Base-by-base conservation (phyloP, 2,888 invertebrate genomes). In the Orchesella flavescens region DNA sequence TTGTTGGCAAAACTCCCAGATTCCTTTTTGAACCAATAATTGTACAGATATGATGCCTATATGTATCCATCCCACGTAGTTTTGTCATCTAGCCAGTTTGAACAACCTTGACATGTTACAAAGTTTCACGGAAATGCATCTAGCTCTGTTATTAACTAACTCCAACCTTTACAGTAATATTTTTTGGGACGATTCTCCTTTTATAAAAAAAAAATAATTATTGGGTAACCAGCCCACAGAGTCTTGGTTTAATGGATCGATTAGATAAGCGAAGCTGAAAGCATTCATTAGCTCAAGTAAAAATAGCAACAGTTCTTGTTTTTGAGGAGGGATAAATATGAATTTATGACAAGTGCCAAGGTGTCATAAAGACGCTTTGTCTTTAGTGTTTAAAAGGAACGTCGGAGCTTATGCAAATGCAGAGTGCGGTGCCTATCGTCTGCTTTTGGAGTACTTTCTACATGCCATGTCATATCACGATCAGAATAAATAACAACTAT, bases 91-190 rank as follows among this genome's bases (percentile, higher is more conserved):
- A 63, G 65, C 65, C 65, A 65, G 43, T 34, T 65, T 53, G 53
- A 53, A 55, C 49, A 75, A 55, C 75, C 75, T 75, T 75, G 65
- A 75, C 75, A 65, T 21, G 49, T n/a, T 34, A 23, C 1, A 63
- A n/a, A 63, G 1, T 10, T 19, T 13, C 17, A 57, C 57, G 57
- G 57, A 57, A 57, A 19, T 57, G 57, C 57, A 57, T 1, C 19
- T 12, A 49, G 49, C 49, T 15, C 49, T 49, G 49, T 49, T 15
- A 34, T 34, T 34, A 34, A 34, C 34, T 34, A 7, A 34, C 34
- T 34, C 34, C 34, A 34, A 34, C 34, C 7, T 34, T 34, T 34
- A 34, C 34, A 34, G 34, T 34, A 34, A 34, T 34, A 34, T 34
- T 34, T 34, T 34, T 34, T 34, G 34, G 34, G 34, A 34, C 34